Base-by-base conservation (phyloP, 2,888 invertebrate species). In the Apeira syringaria region DNA sequence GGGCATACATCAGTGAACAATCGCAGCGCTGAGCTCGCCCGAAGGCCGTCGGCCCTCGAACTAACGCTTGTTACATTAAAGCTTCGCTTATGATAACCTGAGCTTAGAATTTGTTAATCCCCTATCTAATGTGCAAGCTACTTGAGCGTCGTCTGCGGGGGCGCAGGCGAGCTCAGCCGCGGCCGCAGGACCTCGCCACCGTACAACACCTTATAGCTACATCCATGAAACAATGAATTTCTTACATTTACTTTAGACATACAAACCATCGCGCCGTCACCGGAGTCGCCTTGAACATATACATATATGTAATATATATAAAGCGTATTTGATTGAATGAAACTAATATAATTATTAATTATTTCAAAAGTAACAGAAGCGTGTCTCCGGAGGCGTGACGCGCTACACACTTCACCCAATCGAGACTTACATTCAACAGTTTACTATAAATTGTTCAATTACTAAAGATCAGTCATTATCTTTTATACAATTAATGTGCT, bases 51-150 rank as follows among this genome's bases (percentile, higher is more conserved):
- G 50, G 61, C 63, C 56, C 64, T 64, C 72, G 59, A 71, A 73
- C 75, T 75, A 74, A 74, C 66, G 69, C 74, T 63, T 66, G 78
- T 70, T 69, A 78, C 73, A 75, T 86, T 84, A 83, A 85, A 86
- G 87, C 87, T 81, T 82, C 74, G 77, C 80, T 80, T 79, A 80
- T 66, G 72, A 74, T 64, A 73, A 78, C 56, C 59, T 74, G 62
- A 74, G 80, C 80, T 80, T 80, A 43, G 53, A 88, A 88, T 88
- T 88, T 85, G 82, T 87, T 87, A 86, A 81, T 82, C 79, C 80
- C 85, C 88, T 88, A 88, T 88, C 88, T 88, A 88, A 84, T 68
- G 74, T 71, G 79, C 78, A 76, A 80, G 80, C 83, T 79, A 80
- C 72, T 74, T 70, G 80, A 80, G 79, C 77, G 64, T 62, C 66